Evolutionary conservation across 2,113 vertebrate genomes (phyloP), one percentile per base, ranked within the genome.

Genomic region (Prunella fulvescens): DNA sequence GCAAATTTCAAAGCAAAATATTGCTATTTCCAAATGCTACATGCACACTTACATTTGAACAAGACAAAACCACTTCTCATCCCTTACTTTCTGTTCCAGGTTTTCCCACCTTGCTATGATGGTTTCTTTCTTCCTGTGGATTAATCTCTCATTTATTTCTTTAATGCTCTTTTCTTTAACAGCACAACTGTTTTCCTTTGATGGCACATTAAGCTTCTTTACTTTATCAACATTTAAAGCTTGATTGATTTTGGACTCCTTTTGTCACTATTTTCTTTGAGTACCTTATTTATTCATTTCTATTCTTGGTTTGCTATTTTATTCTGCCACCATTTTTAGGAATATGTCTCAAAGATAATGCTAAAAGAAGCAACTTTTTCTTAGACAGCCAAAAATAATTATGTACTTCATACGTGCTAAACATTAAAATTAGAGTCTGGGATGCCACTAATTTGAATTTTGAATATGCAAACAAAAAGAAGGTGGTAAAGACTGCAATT

Each of bases 171-270:
- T 95, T 93, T 79, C 54, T 91, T 95, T 92, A 94, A 70, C 65
- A 90, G 16, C 17, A 53, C 15, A 86, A 69, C 84, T 97, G 88
- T 79, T 97, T 87, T 92, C 76, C 74, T 95, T 93, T 97, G 81
- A 92, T 96, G 47, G 47, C 29, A 74, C 12, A 9, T 87, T 62
- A 22, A 82, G 95, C 71, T 84, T 83, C 64, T 84, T 88, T 50
- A 48, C 33, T 95, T 93, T 92, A 91, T 65, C 65, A 57, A 14
- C 51, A 65, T 84, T 97, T 97, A 72, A 94, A 89, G 50, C 87
- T 83, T 82, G 79, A 83, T 93, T 92, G 87, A 84, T 86, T 45
- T 77, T 90, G 31, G 25, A 67, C 70, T 93, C 73, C 77, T 97
- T 97, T 97, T 84, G 53, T 69, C 37, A 62, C 20, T 9, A 15